A percentile compares a stretch with the other conserved stretches of the same genome.
These are phyloP conservation scores for Crypturellus undulatus DNA, from an alignment of 2,113 vertebrate genomes.

Conservation along the genomic window DNA sequence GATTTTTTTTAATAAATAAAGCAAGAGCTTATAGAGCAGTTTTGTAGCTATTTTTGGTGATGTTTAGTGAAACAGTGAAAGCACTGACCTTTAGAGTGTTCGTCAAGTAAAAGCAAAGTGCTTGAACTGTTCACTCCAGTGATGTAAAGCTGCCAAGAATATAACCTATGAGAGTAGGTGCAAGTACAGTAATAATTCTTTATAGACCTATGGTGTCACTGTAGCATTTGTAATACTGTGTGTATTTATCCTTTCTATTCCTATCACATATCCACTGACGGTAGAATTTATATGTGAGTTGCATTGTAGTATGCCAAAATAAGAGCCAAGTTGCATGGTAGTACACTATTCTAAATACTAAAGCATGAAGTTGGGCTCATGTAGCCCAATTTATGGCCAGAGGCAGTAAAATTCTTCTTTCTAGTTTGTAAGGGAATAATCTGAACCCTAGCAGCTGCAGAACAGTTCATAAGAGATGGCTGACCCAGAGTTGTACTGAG, in stretches of 20 bases:
- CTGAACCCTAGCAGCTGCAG: constrained; percentile 56
- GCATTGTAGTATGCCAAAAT: not conserved
- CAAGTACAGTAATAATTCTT: constrained; percentile 57
- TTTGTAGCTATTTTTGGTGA: constrained; percentile 55
- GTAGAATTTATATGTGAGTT: not conserved
- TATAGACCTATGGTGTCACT: constrained; percentile 47
- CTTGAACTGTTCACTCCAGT: constrained; percentile 46
- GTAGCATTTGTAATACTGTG: constrained; percentile 28
- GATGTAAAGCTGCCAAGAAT: constrained; percentile 64
- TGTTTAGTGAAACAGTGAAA: constrained; percentile 57
- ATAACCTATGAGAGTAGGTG: constrained; percentile 58
- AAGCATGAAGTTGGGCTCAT: constrained; percentile 8
- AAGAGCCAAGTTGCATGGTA: not conserved
- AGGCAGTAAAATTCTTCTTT: constrained; percentile 66
- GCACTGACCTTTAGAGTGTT: constrained; percentile 69
- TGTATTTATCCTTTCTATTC: constrained; percentile 31
- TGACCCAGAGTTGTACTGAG: constrained; percentile 25
- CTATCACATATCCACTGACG: not conserved
- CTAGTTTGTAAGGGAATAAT: constrained; percentile 43
- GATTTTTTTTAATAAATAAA: constrained; percentile 39
- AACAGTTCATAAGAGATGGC: constrained; percentile 60
- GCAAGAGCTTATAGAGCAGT: not conserved
- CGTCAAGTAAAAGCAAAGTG: not conserved
- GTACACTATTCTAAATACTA: not conserved
- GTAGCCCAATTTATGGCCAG: constrained; percentile 54